Percentiles rank a stretch among this genome's conserved stretches.
phyloP scores from a whole-genome alignment of 2,113 vertebrate genomes.

The Suricata suricatta region DNA sequence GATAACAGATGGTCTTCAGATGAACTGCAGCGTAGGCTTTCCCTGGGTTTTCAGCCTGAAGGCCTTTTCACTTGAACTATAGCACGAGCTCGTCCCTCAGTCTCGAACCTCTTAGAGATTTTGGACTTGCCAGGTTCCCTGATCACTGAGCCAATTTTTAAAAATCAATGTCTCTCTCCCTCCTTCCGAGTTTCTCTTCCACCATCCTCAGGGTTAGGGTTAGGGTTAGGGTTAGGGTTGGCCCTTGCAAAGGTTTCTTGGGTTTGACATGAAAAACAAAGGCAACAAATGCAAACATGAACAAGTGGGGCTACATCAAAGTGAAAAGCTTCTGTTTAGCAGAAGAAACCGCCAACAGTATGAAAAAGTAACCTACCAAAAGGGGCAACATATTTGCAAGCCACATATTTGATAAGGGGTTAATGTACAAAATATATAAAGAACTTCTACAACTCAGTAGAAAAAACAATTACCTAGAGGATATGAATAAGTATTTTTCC shows the following conservation, averaged over 20 bases:
- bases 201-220: background rate
- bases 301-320: background rate
- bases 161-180: background rate
- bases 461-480: background rate
- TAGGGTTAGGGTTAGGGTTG: background rate
- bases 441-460: background rate
- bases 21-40: background rate
- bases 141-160: background rate
- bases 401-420: background rate
- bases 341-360: background rate
- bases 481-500: background rate
- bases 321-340: background rate
- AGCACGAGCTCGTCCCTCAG: background rate
- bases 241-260: background rate
- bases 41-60: background rate
- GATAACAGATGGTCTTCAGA: background rate
- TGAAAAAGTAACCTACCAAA: background rate
- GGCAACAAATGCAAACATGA: background rate
- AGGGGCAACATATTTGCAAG: background rate
- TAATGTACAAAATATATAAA: background rate
- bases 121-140: background rate
- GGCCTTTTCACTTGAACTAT: background rate
- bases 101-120: background rate
- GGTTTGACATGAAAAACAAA: background rate
- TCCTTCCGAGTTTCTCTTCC: background rate